Percentiles rank a stretch among this genome's conserved stretches.
These are phyloP conservation scores for Nomada ruficornis DNA, from an alignment of 2,888 invertebrate species.

Conservation along the genomic window DNA sequence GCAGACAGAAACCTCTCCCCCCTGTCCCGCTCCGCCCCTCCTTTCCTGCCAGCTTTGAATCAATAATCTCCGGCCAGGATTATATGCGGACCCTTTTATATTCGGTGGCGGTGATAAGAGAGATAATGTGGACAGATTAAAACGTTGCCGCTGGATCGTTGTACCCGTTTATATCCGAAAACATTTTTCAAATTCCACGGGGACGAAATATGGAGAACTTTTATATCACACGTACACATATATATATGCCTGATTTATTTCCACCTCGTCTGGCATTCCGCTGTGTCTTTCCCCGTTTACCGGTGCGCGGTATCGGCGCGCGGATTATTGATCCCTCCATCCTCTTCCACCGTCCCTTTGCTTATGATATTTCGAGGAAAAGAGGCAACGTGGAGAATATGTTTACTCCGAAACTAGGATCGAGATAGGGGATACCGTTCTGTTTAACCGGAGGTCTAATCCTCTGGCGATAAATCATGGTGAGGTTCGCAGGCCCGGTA, in stretches of 20 bases:
- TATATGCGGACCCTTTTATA: slow-evolving; percentile 64
- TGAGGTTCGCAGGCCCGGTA: background rate
- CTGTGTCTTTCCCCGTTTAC: slow-evolving; percentile 24
- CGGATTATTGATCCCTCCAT: slow-evolving; percentile 82
- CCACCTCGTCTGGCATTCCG: slow-evolving; percentile 5
- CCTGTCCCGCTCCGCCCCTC: slow-evolving; percentile 34
- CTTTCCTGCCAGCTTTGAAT: slow-evolving; percentile 68
- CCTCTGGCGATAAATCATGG: background rate
- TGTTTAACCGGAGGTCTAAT: background rate
- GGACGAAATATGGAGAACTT: background rate
- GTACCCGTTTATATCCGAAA: background rate
- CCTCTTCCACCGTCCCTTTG: slow-evolving; percentile 62
- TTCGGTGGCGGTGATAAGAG: slow-evolving; percentile 47
- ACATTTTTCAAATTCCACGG: background rate
- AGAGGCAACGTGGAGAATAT: slow-evolving; percentile 25
- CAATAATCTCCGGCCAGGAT: slow-evolving; percentile 74
- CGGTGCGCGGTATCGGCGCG: slow-evolving; percentile 76
- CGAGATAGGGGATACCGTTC: background rate
- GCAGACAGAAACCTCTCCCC: slow-evolving; percentile 59
- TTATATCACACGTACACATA: background rate
- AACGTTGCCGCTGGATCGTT: background rate
- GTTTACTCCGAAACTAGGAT: slow-evolving; percentile 21
- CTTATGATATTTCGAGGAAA: slow-evolving; percentile 67
- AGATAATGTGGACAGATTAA: slow-evolving; percentile 36
- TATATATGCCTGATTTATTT: slow-evolving; percentile 16